Base-by-base conservation (phyloP, 2,797 vertebrate species). In the Prunella strophiata region DNA sequence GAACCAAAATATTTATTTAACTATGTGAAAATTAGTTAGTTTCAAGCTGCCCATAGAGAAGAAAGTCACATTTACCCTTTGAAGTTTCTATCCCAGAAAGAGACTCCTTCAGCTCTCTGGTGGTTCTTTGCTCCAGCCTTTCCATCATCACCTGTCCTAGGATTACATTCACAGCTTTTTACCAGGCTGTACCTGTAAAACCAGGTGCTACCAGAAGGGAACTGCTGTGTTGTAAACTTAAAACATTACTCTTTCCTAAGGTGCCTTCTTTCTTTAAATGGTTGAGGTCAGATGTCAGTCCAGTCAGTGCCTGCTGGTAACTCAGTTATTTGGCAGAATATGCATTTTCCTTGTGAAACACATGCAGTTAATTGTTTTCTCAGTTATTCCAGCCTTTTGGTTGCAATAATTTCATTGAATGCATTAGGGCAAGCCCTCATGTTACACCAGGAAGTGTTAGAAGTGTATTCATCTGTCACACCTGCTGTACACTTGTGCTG, bases 401-500 rank as follows among this genome's bases (percentile, higher is more conserved):
- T 16, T 75, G 58, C 22, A 77, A 10, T 48, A 32, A 78, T 70
- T 77, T 19, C 34, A 42, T 18, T 27, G 63, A 66, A 29, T 32
- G n/a, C 59, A 55, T 63, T 42, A 65, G 38, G 18, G 6, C 17
- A 38, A 72, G 14, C 38, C 43, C 38, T 68, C 21, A 0, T 15
- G 8, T 62, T 68, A 55, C 40, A n/a, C 9, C 30, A 16, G 1
- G 5, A 22, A 42, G 47, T 2, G 36, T 45, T 48, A n/a, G 38
- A 51, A 72, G 19, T 29, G 5, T 23, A 2, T 36, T 74, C 25
- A 18, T 16, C 21, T 45, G 38, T 57, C 55, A 3, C 4, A 12
- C 13, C 11, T 54, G 67, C 50, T 61, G 52, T 51, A 21, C 2
- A 0, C 29, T 25, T 16, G 43, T 10, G 40, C 7, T 0, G 10